Conservation (phyloP, 1,140 invertebrate genomes). For the Drosophila repletoides region DNA sequence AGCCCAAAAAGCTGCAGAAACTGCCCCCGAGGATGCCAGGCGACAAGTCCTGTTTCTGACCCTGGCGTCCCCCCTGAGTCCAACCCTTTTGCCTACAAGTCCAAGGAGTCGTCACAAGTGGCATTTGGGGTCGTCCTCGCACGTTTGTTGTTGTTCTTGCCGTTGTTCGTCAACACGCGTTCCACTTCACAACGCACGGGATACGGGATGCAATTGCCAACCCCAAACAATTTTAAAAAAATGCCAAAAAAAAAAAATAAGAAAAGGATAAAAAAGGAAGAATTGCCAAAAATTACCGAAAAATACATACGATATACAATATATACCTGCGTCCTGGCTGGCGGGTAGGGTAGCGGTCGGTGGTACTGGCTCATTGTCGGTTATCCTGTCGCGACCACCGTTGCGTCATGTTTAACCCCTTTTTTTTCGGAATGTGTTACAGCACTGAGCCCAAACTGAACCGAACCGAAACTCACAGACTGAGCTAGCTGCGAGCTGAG, state of each 20-base stretch:
- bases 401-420: slow-evolving; percentile 41
- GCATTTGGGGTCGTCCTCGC: slow-evolving; percentile 40
- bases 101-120: slow-evolving; percentile 37
- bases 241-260: slow-evolving; percentile 5
- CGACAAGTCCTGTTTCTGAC: slow-evolving; percentile 49
- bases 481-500: neutral
- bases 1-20: slow-evolving; percentile 45
- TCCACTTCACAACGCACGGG: slow-evolving; percentile 73
- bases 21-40: slow-evolving; percentile 21
- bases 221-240: slow-evolving; percentile 65
- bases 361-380: slow-evolving; percentile 33
- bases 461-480: slow-evolving; percentile 2
- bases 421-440: slow-evolving; percentile 43
- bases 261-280: slow-evolving; percentile 24
- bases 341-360: neutral
- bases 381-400: slow-evolving; percentile 41
- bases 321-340: slow-evolving; percentile 11
- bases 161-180: slow-evolving; percentile 48
- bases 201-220: slow-evolving; percentile 66
- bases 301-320: slow-evolving; percentile 51
- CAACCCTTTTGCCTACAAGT: neutral
- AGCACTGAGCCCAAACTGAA: neutral
- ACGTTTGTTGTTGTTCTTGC: neutral
- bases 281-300: slow-evolving; percentile 65
- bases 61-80: neutral